These are phyloP conservation scores for Clarias magur DNA, from an alignment of 2,113 vertebrate genomes.

Conservation along the genomic window DNA sequence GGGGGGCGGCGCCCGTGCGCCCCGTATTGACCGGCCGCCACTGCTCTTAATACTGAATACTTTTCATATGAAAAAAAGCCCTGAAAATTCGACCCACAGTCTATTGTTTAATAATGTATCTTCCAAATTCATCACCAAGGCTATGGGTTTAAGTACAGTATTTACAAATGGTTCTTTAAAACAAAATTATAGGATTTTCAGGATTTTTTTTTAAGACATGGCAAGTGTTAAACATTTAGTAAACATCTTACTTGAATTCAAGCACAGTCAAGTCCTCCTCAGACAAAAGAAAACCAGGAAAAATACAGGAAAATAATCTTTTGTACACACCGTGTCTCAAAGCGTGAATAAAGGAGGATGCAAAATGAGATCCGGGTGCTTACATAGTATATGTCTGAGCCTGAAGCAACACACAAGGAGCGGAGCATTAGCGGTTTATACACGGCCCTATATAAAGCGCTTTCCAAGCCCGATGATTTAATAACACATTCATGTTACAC, in stretches of 20 bases:
- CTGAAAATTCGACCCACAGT: background rate
- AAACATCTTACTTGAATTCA: background rate
- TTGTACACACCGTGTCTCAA: background rate
- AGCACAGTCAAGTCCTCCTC: background rate
- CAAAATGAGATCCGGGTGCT: background rate
- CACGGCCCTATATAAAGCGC: background rate
- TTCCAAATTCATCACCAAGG: background rate
- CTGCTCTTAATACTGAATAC: background rate
- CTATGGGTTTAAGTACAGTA: background rate
- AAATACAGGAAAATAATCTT: background rate
- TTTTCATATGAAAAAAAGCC: background rate
- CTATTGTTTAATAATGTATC: background rate
- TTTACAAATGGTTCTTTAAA: background rate
- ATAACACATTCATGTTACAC: background rate
- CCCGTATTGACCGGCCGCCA: too few relatives aligned
- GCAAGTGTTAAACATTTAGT: background rate
- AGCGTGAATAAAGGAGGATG: background rate
- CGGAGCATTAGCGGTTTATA: background rate
- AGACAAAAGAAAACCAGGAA: background rate
- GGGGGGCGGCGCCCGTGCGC: too few relatives aligned
- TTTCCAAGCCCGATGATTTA: background rate
- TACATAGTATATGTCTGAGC: background rate
- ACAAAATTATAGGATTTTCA: background rate
- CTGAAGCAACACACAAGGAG: conserved; percentile 14
- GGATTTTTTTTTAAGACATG: background rate